phyloP scores from a whole-genome alignment of 1,140 invertebrate genomes.

The Calephelis nemesis region DNA sequence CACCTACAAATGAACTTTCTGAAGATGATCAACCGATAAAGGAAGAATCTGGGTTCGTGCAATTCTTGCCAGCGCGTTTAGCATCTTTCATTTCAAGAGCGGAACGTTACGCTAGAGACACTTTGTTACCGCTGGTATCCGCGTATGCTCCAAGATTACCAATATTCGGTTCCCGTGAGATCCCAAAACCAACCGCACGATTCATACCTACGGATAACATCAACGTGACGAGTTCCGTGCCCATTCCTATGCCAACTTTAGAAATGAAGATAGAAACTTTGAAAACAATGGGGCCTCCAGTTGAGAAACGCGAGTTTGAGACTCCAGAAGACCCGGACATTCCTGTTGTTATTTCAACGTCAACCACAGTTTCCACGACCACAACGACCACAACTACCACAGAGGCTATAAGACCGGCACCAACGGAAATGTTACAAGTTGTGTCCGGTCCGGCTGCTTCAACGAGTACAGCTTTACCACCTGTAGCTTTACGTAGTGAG shows the following conservation, averaged over 20 bases:
- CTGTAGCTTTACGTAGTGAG: conserved; percentile 62
- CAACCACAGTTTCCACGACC: conserved; percentile 48
- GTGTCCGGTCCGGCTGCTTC: conserved; percentile 56
- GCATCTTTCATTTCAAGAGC: conserved; percentile 89
- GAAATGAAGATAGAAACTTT: conserved; percentile 75
- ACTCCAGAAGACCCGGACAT: conserved; percentile 67
- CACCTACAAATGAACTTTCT: conserved; percentile 54
- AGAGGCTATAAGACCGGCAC: conserved; percentile 47
- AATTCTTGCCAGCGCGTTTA: conserved; percentile 87
- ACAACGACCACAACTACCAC: conserved; percentile 45
- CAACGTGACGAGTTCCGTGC: conserved; percentile 57
- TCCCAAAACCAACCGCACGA: conserved; percentile 56
- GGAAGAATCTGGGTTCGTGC: conserved; percentile 81
- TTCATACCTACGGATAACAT: conserved; percentile 70
- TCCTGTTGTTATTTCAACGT: conserved; percentile 52
- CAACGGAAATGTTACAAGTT: conserved; percentile 61
- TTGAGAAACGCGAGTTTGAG: conserved; percentile 58
- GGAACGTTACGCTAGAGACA: conserved; percentile 88
- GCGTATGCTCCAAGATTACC: conserved; percentile 86
- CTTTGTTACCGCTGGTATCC: conserved; percentile 85
- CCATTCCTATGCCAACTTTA: conserved; percentile 66
- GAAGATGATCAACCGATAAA: conserved; percentile 54
- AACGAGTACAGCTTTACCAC: conserved; percentile 67
- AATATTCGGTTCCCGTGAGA: conserved; percentile 75
- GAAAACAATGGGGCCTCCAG: conserved; percentile 65